A percentile compares a stretch with the other conserved stretches of the same genome.
Conservation (phyloP, 2,888 invertebrate species). For the Perizoma flavofasciatum region DNA sequence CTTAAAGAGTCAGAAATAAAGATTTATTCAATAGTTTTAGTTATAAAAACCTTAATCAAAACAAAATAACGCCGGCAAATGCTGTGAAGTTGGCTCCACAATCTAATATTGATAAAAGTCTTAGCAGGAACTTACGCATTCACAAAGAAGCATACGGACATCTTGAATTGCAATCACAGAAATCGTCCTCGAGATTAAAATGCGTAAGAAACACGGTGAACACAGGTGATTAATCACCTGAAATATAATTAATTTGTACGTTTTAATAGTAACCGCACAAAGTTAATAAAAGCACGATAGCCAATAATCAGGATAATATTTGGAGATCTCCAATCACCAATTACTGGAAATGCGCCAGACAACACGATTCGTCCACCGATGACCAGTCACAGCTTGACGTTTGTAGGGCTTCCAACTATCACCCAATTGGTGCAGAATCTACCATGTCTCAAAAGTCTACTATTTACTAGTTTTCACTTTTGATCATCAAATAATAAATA, state of each 20-base stretch:
- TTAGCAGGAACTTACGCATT: slow-evolving; percentile 86
- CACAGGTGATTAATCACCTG: slow-evolving; percentile 40
- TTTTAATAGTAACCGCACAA: slow-evolving; percentile 63
- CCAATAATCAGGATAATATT: slow-evolving; percentile 82
- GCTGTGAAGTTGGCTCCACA: slow-evolving; percentile 21
- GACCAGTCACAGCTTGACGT: slow-evolving; percentile 84
- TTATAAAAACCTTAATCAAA: background rate
- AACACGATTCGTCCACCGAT: slow-evolving; percentile 83
- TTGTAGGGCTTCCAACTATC: slow-evolving; percentile 48
- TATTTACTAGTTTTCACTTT: background rate
- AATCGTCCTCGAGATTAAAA: slow-evolving; percentile 49
- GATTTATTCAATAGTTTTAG: too few species aligned
- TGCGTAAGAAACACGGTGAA: slow-evolving; percentile 41
- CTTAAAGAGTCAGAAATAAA: too few species aligned
- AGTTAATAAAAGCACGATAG: slow-evolving; percentile 74
- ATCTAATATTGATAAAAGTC: slow-evolving; percentile 34
- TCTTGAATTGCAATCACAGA: slow-evolving; percentile 68
- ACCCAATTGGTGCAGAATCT: slow-evolving; percentile 3
- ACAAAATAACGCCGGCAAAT: slow-evolving; percentile 3
- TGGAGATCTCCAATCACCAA: slow-evolving; percentile 83
- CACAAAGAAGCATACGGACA: slow-evolving; percentile 88
- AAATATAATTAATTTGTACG: slow-evolving; percentile 56
- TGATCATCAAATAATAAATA: too few species aligned
- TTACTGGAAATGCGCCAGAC: slow-evolving; percentile 81
- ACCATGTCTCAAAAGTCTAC: slow-evolving; percentile 6